phyloP scores from a whole-genome alignment of 2,797 vertebrate genomes.

The Streptopelia turtur region DNA sequence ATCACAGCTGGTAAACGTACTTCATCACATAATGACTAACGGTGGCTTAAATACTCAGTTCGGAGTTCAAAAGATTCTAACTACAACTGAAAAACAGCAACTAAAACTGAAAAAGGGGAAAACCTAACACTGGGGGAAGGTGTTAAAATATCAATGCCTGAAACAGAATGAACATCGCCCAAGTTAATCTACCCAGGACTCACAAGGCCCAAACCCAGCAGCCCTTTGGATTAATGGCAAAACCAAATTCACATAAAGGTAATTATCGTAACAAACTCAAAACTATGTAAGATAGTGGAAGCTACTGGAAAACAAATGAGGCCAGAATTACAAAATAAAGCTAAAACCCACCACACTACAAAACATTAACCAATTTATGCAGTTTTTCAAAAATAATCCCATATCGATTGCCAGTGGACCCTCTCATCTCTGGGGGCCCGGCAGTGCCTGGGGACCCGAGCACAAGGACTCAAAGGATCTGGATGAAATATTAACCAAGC shows the following conservation, averaged over 20 bases:
- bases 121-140: rapidly evolving
- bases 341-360: background rate
- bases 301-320: background rate
- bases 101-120: background rate
- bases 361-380: background rate
- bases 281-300: rapidly evolving
- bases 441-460: background rate
- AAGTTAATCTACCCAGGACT: background rate
- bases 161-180: background rate
- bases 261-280: background rate
- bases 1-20: background rate
- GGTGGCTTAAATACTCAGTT: rapidly evolving
- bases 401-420: background rate
- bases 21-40: background rate
- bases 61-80: background rate
- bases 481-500: background rate
- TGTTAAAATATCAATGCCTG: background rate
- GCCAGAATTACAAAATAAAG: background rate
- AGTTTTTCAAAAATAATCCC: too few relatives aligned
- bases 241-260: background rate
- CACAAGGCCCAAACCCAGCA: background rate
- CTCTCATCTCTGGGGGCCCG: rapidly evolving
- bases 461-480: background rate
- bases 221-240: background rate
- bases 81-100: background rate